Conservation (phyloP, 2,113 vertebrate species). For the Cryptotis parvus region DNA sequence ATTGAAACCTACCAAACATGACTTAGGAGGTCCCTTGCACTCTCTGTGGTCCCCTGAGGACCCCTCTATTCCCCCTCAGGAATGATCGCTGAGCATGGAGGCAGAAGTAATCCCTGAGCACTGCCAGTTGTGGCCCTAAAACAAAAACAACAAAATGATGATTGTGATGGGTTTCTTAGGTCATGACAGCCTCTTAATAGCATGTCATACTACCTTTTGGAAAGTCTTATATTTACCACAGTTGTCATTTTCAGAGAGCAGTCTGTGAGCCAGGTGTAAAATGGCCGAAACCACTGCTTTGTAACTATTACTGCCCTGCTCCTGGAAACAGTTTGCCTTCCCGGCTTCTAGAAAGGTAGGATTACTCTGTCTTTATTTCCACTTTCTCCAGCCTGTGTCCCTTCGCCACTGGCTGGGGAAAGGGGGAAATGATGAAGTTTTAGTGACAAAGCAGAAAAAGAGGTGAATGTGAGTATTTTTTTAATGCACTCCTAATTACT, state of each 20-base stretch:
- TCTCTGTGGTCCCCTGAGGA: too few relatives aligned
- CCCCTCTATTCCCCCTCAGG: too few relatives aligned
- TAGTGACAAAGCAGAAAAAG: not conserved
- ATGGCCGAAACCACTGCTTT: too few relatives aligned
- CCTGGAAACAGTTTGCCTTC: not conserved
- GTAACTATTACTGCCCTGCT: not conserved
- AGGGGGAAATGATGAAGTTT: not conserved
- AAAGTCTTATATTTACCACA: not conserved
- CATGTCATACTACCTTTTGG: not conserved
- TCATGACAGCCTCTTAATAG: not conserved
- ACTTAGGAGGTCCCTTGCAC: not conserved
- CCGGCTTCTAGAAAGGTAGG: not conserved
- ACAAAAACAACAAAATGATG: too few relatives aligned
- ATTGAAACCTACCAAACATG: not conserved
- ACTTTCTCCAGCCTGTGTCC: not conserved
- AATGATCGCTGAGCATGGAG: too few relatives aligned
- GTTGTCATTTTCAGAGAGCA: not conserved
- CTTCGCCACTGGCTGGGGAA: not conserved
- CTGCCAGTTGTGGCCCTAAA: too few relatives aligned
- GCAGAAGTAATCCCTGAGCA: too few relatives aligned
- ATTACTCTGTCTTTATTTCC: not conserved
- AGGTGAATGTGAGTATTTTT: not conserved
- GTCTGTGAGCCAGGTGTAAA: too few relatives aligned
- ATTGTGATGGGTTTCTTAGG: not conserved
- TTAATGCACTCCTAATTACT: not conserved